Base-by-base conservation (phyloP, 2,888 invertebrate species). In the Euclidia mi region DNA sequence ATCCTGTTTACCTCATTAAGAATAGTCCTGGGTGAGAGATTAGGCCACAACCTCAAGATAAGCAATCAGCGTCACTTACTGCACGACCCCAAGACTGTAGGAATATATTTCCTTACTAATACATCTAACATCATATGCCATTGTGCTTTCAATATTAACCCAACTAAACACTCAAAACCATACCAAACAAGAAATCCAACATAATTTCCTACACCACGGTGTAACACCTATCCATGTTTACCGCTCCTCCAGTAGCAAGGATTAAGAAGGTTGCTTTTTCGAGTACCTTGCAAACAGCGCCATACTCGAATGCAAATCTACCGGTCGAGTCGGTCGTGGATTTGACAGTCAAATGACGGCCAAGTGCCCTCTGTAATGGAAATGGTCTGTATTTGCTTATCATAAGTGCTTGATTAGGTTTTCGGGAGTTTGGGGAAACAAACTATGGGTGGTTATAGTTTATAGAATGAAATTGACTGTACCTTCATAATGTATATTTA, bases 201-300 rank as follows among this genome's bases (percentile, higher is more conserved):
- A n/a, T n/a, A 6, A 6, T 11, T 18, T 14, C 3, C 43, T 48
- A 43, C 51, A 18, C 9, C 38, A 51, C 70, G 58, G 82, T 83
- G 78, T 84, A 32, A n/a, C n/a, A n/a, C 0, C 0, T 64, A 28
- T 6, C 70, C 74, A 28, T 61, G 60, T 69, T 63, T 71, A 60
- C 65, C 51, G 58, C 58, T 71, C 59, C 67, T 40, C 57, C 49
- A 55, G 65, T 58, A 67, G 47, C 62, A 60, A 52, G 64, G 68
- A 85, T 85, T 84, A 85, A 85, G 85, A 82, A 85, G n/a, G 85
- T 85, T 81, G 79, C 83, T 82, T 85, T 85, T 85, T 85, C 74
- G 78, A 85, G 86, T 67, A 75, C 52, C 71, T 55, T 63, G 76
- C 78, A 85, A 84, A 85, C 78, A 81, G 64, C 61, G 56, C 56